Evolutionary conservation across 1,140 invertebrate genomes (phyloP), one percentile per base, ranked within the genome.

Genomic region (Trichonephila clavipes): DNA sequence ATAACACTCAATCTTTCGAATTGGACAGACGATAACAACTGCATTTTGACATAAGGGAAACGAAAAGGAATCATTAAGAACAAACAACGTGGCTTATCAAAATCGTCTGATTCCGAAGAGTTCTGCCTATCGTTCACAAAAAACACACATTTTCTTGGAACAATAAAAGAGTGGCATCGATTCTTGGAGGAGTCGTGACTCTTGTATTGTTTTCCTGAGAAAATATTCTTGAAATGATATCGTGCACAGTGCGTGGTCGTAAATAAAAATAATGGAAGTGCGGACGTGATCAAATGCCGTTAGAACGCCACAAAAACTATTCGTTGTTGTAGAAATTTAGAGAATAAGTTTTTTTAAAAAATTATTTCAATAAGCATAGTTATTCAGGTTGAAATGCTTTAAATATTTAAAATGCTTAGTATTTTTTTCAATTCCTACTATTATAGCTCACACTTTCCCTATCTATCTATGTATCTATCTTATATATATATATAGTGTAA

Each of bases 101-200:
- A 72, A 72, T 34, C 69, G 69, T 72, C 69, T 72, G 69, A 24
- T 16, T n/a, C 7, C 64, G 64, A 66, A 66, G 7, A 21, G 19
- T 10, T 6, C 69, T 72, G 0, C 28, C n/a, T 34, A 24, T 72
- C 69, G 69, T 72, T 72, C n/a, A 34, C 69, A 24, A 40, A 72
- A 72, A 72, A 34, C 69, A 34, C 28, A 10, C 69, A 72, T 72
- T 72, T 72, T 72, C 69, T 72, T 34, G 69, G 69, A 72, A 72
- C 69, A 72, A 72, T 72, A 72, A 72, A 72, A 72, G 28, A 72
- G 28, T 28, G 14, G 14, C n/a, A 72, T 72, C 69, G 69, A 72
- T 72, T 72, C 69, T 34, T 28, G 28, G 69, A 72, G 69, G n/a
- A 72, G 69, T 72, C 69, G 69, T 72, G 69, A 72, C 69, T 72